phyloP scores from a whole-genome alignment of 2,113 vertebrate genomes.

The Cochlearius cochlearius region DNA sequence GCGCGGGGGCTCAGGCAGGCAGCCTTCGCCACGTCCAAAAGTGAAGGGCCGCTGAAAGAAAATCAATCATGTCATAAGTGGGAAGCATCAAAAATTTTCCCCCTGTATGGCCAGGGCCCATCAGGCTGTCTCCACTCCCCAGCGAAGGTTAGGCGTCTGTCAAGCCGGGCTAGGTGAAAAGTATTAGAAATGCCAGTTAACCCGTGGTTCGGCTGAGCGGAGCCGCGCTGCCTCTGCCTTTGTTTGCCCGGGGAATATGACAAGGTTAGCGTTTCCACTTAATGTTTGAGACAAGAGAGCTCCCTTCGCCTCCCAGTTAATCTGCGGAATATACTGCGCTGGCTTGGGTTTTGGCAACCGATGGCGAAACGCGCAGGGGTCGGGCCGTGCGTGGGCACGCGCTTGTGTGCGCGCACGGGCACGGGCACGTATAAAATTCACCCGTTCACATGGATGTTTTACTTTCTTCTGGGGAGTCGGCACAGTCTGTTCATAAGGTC shows the following conservation, averaged over 20 bases:
- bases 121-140: constrained; percentile 83
- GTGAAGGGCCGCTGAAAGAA: constrained; percentile 90
- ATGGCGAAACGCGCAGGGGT: neutral
- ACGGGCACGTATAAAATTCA: fast-evolving
- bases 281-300: constrained; percentile 62
- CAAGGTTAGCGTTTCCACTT: constrained; percentile 64
- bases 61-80: constrained; percentile 93
- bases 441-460: fast-evolving
- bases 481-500: neutral
- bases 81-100: constrained; percentile 85
- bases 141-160: constrained; percentile 83
- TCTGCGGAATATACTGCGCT: neutral
- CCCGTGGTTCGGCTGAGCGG: constrained; percentile 68
- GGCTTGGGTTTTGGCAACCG: neutral
- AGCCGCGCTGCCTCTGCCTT: constrained; percentile 36
- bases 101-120: constrained; percentile 79
- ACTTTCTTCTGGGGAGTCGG: neutral
- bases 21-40: constrained; percentile 80
- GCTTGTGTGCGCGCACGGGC: fast-evolving
- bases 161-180: constrained; percentile 81
- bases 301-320: neutral
- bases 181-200: constrained; percentile 86
- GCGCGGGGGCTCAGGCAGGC: constrained; percentile 76
- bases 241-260: constrained; percentile 68
- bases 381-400: fast-evolving